These are phyloP conservation scores for Antechinus flavipes DNA, from an alignment of 2,113 vertebrate species.

Conservation along the genomic window DNA sequence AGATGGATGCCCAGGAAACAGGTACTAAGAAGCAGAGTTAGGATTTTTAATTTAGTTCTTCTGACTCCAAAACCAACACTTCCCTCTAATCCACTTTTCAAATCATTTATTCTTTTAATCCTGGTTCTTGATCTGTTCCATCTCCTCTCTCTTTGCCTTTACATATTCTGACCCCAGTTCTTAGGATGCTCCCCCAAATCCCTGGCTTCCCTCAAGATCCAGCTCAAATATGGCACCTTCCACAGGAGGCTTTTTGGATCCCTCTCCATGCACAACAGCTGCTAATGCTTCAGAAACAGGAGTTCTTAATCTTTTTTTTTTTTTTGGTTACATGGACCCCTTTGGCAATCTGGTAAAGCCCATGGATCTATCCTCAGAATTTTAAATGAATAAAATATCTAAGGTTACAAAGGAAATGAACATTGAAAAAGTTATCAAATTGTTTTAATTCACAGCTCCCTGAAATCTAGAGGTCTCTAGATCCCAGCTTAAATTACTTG, in stretches of 20 bases:
- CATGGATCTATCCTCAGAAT: not conserved
- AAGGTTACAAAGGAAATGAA: not conserved
- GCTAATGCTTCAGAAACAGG: not conserved
- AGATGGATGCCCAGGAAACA: not conserved
- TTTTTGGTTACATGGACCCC: not conserved
- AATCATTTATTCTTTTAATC: not conserved
- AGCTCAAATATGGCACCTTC: not conserved
- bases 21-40: not conserved
- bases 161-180: not conserved
- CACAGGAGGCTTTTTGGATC: not conserved
- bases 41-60: not conserved
- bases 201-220: not conserved
- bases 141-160: not conserved
- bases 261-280: not conserved
- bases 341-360: not conserved
- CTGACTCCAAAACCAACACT: not conserved
- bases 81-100: not conserved
- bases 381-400: not conserved
- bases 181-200: not conserved
- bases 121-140: not conserved
- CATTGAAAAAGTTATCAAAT: not conserved
- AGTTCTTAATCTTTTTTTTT: not conserved
- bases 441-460: not conserved
- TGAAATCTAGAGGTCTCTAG: not conserved
- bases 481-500: not conserved